phyloP scores from a whole-genome alignment of 2,888 invertebrate genomes.

The Drosophila picticornis region DNA sequence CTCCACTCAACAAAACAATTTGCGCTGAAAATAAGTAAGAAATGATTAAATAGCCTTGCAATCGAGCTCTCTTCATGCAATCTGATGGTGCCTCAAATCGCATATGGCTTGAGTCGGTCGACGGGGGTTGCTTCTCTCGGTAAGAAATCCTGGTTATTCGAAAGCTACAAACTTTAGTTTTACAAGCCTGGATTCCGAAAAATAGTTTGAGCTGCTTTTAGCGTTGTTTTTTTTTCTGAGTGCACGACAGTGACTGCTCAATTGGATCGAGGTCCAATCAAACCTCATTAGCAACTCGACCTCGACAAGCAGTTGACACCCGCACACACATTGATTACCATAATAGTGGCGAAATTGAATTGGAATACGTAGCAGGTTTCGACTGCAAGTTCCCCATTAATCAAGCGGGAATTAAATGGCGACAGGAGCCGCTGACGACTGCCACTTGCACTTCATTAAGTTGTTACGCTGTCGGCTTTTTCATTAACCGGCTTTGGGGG shows the following conservation, averaged over 20 bases:
- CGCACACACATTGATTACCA: constrained; percentile 25
- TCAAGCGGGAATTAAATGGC: constrained; percentile 41
- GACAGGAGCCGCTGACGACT: constrained; percentile 50
- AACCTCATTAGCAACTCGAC: constrained; percentile 37
- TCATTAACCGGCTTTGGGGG: constrained; percentile 54
- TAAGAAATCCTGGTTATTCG: neutral
- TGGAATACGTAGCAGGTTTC: constrained; percentile 6
- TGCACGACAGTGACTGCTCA: neutral
- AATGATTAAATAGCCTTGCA: neutral
- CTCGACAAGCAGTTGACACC: constrained; percentile 30
- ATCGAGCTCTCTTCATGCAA: too few relatives aligned
- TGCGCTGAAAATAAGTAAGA: neutral
- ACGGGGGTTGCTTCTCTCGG: neutral
- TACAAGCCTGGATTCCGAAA: neutral
- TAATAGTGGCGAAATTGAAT: constrained; percentile 20
- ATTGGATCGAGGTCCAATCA: constrained; percentile 1
- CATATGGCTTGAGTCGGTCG: neutral
- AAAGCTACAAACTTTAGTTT: neutral
- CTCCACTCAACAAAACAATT: neutral
- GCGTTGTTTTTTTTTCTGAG: neutral
- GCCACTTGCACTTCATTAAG: constrained; percentile 51
- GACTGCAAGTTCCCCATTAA: constrained; percentile 39
- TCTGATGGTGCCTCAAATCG: neutral
- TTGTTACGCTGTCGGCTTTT: constrained; percentile 40
- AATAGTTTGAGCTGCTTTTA: neutral